Evolutionary conservation across 2,113 vertebrate species (phyloP).

Genomic region (Callochromis pleurospilus): DNA sequence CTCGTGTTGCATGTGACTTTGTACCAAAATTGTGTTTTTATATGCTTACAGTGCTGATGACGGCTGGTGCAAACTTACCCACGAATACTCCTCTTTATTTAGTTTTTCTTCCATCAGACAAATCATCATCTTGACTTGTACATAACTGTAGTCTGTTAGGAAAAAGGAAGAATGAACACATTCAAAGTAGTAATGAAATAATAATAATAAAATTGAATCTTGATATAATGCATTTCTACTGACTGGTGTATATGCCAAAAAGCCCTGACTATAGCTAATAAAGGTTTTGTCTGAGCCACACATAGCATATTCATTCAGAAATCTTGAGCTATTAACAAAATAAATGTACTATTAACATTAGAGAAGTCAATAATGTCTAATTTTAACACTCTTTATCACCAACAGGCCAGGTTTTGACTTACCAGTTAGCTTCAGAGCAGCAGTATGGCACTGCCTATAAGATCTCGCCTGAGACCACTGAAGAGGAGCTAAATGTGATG

Average conservation of each 20-base stretch:
- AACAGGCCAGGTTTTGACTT: conserved; percentile 75
- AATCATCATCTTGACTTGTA: not conserved
- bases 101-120: not conserved
- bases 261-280: not conserved
- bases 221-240: not conserved
- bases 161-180: not conserved
- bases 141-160: not conserved
- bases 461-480: conserved; percentile 73
- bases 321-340: not conserved
- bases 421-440: conserved; percentile 63
- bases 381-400: not conserved
- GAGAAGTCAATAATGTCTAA: not conserved
- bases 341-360: not conserved
- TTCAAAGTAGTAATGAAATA: not conserved
- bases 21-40: not conserved
- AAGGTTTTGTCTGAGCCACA: not conserved
- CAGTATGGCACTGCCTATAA: conserved; percentile 70
- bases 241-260: not conserved
- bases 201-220: not conserved
- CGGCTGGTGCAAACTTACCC: not conserved
- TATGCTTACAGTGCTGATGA: not conserved
- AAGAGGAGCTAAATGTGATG: conserved; percentile 70
- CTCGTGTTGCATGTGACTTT: not conserved
- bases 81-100: not conserved
- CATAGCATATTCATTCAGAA: not conserved